Evolutionary conservation across 2,888 invertebrate genomes (phyloP).

Genomic region (Tortrix viridana): DNA sequence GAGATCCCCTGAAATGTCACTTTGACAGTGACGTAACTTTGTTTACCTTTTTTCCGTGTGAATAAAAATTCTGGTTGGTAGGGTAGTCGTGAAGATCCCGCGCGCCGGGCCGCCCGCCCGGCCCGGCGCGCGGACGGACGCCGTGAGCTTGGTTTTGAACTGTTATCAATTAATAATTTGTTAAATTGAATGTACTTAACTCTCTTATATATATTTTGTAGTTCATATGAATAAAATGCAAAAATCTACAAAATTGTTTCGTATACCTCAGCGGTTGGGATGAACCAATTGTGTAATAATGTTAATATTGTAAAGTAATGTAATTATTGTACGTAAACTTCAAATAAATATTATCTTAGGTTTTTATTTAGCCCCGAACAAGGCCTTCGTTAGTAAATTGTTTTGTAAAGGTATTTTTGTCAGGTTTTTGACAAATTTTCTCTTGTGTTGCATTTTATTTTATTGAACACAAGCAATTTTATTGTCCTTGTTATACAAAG

Average conservation of each 20-base stretch:
- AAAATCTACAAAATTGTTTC: constrained; percentile 40
- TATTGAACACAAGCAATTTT: constrained; percentile 73
- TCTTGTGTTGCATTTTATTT: constrained; percentile 78
- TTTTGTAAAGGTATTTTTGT: constrained; percentile 63
- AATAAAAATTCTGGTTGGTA: too few species aligned
- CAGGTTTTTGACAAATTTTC: constrained; percentile 63
- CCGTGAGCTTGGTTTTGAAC: constrained; percentile 12
- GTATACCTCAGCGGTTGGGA: constrained; percentile 17
- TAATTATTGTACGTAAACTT: constrained; percentile 36
- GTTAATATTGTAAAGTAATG: constrained; percentile 38
- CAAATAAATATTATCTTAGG: constrained; percentile 30
- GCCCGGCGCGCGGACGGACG: background rate
- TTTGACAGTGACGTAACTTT: too few species aligned
- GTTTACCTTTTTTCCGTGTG: too few species aligned
- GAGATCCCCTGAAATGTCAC: too few species aligned
- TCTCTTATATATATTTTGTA: constrained; percentile 41
- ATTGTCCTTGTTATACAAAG: constrained; percentile 73
- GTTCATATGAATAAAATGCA: constrained; percentile 60
- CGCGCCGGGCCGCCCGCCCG: too few species aligned
- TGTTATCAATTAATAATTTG: constrained; percentile 21
- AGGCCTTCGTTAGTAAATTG: constrained; percentile 42
- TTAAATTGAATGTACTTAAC: constrained; percentile 32
- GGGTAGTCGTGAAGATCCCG: too few species aligned
- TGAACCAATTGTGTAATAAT: constrained; percentile 33
- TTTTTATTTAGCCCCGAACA: constrained; percentile 28